Evolutionary conservation across 2,888 invertebrate genomes (phyloP).

Genomic region (Drosophila ezoana): DNA sequence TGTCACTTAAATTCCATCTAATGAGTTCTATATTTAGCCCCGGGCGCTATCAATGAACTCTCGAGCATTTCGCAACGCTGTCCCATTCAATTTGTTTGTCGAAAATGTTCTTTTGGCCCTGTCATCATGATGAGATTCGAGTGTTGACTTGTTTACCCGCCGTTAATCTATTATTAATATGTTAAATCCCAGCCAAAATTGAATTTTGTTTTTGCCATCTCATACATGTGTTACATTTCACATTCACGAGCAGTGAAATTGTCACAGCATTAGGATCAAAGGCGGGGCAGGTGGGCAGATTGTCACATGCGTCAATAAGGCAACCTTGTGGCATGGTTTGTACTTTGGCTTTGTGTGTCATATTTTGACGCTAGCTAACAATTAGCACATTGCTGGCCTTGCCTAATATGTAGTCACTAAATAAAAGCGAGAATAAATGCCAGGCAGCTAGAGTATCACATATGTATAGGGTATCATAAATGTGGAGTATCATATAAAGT

Average conservation of each 20-base stretch:
- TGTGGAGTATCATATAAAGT: no score
- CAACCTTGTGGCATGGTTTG: slow-evolving; percentile 13
- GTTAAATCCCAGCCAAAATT: slow-evolving; percentile 42
- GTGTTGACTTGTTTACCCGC: slow-evolving; percentile 18
- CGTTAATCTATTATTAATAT: slow-evolving; percentile 59
- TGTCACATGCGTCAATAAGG: slow-evolving; percentile 49
- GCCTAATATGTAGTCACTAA: slow-evolving; percentile 2
- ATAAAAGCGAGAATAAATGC: slow-evolving; percentile 8
- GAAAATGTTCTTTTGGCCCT: slow-evolving; percentile 23
- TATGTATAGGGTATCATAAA: background rate
- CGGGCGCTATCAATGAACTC: slow-evolving; percentile 44
- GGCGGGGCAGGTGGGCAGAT: background rate
- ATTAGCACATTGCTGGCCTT: slow-evolving; percentile 37
- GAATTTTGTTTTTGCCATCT: slow-evolving; percentile 15
- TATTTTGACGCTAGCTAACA: slow-evolving; percentile 5
- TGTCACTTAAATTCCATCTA: slow-evolving; percentile 51
- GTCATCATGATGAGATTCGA: slow-evolving; percentile 27
- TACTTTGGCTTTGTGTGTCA: slow-evolving; percentile 20
- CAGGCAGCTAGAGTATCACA: background rate
- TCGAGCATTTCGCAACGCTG: slow-evolving; percentile 5
- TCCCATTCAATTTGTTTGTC: slow-evolving; percentile 22
- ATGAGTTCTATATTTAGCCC: slow-evolving; percentile 61
- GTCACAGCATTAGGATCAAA: background rate
- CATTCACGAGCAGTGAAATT: slow-evolving; percentile 29
- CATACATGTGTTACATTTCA: slow-evolving; percentile 60